Conservation (phyloP, 2,113 vertebrate genomes). For the Ceyx cyanopectus region DNA sequence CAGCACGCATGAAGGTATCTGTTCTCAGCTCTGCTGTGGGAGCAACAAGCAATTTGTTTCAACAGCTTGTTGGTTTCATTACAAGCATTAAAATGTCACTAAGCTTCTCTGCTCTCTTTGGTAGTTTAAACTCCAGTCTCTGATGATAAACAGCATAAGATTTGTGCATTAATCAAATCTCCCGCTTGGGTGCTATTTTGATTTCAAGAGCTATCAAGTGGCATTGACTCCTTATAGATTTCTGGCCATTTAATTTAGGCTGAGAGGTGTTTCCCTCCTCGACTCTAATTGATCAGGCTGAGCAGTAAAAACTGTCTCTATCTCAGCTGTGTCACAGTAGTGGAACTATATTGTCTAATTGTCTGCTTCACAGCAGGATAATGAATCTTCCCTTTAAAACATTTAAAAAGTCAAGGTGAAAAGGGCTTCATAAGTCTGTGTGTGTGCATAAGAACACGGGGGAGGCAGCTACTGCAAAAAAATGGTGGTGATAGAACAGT, state of each 20-base stretch:
- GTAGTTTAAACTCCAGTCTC: not conserved
- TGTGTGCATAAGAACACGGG: rapidly evolving
- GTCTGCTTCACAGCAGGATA: not conserved
- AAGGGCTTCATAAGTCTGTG: not conserved
- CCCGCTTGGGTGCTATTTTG: not conserved
- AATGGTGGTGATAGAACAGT: not conserved
- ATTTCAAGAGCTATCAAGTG: not conserved
- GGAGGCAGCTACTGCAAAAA: not conserved
- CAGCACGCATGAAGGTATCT: not conserved
- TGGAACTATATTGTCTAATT: not conserved
- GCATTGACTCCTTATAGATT: not conserved
- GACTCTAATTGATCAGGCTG: not conserved
- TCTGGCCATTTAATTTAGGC: not conserved
- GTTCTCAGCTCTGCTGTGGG: rapidly evolving
- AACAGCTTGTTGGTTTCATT: not conserved
- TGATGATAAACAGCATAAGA: not conserved
- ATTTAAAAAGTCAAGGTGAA: not conserved
- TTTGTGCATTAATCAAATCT: not conserved
- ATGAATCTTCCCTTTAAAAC: not conserved
- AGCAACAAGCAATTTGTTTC: not conserved
- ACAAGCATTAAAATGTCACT: not conserved
- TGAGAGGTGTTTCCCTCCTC: not conserved
- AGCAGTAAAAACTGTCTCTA: not conserved
- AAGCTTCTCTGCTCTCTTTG: not conserved
- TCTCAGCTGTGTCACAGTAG: not conserved